Base-by-base conservation (phyloP, 2,888 invertebrate genomes). In the Agrotis puta region DNA sequence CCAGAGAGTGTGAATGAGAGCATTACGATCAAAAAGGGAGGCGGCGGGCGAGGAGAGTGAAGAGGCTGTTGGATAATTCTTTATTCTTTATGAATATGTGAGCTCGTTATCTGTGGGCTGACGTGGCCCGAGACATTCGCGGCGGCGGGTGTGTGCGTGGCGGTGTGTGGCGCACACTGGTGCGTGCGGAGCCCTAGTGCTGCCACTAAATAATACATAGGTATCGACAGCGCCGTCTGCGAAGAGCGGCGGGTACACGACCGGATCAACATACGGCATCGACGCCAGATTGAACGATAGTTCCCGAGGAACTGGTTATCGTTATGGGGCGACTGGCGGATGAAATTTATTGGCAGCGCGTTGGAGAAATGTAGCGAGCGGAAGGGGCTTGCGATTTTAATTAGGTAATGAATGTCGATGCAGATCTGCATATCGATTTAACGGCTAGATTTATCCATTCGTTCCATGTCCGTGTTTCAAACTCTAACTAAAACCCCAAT, bases 41-140 rank as follows among this genome's bases (percentile, higher is more conserved):
- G 88, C 77, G 83, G 86, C 88, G 85, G 88, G 89, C 87, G 90
- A 90, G 91, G 81, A 87, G 92, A 85, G 92, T 87, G 90, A 92
- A 89, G 89, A 90, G 90, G 91, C 89, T 89, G 93, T 92, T 90
- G 94, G 94, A 94, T 95, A 94, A 95, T 95, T 95, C 94, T 95
- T 96, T 96, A 95, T 95, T 94, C 94, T 96, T 94, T 96, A 96
- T 96, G 96, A 96, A 96, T 95, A 96, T 96, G 95, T 94, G 94
- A 95, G 94, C 93, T 95, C 94, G 95, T 95, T 95, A 95, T 94
- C 94, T 94, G 86, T 84, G 90, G 88, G 89, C 88, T 94, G 94
- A 94, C 92, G 94, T 90, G 90, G 92, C 90, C 87, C 88, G 91
- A 91, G 90, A 90, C 88, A 89, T 89, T 90, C 81, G 88, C 88